phyloP scores from a whole-genome alignment of 2,797 vertebrate genomes.

The Cirrhinus molitorella region DNA sequence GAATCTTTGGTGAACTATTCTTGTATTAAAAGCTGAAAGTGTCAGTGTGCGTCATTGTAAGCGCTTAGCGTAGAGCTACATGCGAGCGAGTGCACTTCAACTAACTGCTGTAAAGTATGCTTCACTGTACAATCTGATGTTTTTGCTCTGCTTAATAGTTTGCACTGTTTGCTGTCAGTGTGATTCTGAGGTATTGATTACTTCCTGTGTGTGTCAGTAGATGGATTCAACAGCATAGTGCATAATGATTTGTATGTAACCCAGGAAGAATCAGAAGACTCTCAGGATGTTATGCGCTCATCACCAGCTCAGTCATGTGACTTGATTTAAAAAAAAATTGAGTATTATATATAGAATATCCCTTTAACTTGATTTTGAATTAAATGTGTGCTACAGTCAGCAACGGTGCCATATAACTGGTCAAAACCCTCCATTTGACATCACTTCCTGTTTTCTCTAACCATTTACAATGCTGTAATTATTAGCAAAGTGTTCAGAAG shows the following conservation, averaged over 20 bases:
- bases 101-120: conserved; percentile 29
- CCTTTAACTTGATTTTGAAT: conserved; percentile 43
- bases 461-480: conserved; percentile 59
- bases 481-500: conserved; percentile 71
- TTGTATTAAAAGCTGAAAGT: neutral
- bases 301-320: conserved; percentile 31
- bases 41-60: neutral
- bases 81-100: neutral
- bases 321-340: neutral
- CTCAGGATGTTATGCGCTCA: conserved; percentile 36
- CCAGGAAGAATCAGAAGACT: neutral
- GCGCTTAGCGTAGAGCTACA: too few relatives aligned
- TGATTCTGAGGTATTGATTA: conserved; percentile 6
- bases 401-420: conserved; percentile 29
- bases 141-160: conserved; percentile 10
- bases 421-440: neutral
- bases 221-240: conserved; percentile 14
- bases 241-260: neutral
- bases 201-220: conserved; percentile 3
- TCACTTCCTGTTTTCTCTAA: conserved; percentile 6
- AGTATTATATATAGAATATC: neutral
- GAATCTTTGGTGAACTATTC: neutral
- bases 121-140: conserved; percentile 5
- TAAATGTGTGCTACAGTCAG: neutral
- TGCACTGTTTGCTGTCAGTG: conserved; percentile 7